Conservation (phyloP, 2,797 vertebrate genomes). For the Serranus cabrilla region DNA sequence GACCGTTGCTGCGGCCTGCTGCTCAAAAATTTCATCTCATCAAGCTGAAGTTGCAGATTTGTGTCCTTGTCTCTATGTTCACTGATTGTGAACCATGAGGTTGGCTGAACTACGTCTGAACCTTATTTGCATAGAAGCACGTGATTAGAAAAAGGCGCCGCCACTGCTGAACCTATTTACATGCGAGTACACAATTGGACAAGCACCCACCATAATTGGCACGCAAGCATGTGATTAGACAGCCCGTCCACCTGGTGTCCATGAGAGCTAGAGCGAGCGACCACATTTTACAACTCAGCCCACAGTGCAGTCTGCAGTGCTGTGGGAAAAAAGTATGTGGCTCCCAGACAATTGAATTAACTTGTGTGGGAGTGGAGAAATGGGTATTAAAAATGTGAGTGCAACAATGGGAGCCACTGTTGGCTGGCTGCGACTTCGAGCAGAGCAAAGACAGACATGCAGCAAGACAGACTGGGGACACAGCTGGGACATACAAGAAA, state of each 20-base stretch:
- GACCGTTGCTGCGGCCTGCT: background rate
- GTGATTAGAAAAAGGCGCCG: conserved; percentile 38
- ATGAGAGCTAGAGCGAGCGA: conserved; percentile 24
- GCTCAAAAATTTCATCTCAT: conserved; percentile 12
- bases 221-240: conserved; percentile 43
- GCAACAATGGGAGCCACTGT: conserved; percentile 65
- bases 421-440: conserved; percentile 17
- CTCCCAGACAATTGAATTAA: conserved; percentile 70
- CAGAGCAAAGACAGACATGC: conserved; percentile 38
- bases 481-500: conserved; percentile 2
- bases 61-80: background rate
- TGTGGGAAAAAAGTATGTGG: conserved; percentile 56
- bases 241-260: conserved; percentile 63
- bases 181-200: conserved; percentile 43
- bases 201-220: conserved; percentile 48
- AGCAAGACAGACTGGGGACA: conserved; percentile 27
- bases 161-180: conserved; percentile 50
- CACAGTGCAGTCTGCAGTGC: conserved; percentile 55
- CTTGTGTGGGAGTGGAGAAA: conserved; percentile 65
- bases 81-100: conserved; percentile 17
- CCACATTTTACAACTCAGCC: conserved; percentile 54
- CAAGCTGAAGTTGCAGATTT: conserved; percentile 28
- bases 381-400: conserved; percentile 60
- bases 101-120: conserved; percentile 63
- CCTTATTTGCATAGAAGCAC: conserved; percentile 51